Conservation (phyloP, 2,888 invertebrate genomes). For the Leptogaster cylindrica region DNA sequence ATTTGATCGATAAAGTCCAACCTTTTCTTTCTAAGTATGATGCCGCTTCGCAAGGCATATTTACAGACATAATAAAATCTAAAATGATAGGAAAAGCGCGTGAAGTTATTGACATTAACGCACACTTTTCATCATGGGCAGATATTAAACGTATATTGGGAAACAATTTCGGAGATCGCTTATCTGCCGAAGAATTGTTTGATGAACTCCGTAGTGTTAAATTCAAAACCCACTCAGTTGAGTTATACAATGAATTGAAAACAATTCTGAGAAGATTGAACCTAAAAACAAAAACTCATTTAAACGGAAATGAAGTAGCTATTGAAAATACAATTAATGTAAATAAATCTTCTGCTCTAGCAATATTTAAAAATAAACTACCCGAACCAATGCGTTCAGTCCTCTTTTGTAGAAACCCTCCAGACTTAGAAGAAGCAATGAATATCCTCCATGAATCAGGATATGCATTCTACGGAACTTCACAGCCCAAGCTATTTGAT, state of each 20-base stretch:
- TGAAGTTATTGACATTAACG: conserved; percentile 31
- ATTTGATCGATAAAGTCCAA: not conserved
- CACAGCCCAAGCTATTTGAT: too few relatives aligned
- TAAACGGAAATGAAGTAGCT: not conserved
- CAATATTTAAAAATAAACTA: conserved; percentile 22
- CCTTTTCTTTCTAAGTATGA: not conserved
- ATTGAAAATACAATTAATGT: not conserved
- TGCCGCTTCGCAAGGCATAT: not conserved
- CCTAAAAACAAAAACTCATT: not conserved
- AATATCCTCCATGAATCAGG: not conserved
- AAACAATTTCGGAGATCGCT: conserved; percentile 19
- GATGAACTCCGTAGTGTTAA: not conserved
- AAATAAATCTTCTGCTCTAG: conserved; percentile 11
- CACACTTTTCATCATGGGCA: not conserved
- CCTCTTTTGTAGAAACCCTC: conserved; percentile 9
- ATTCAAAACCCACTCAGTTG: not conserved
- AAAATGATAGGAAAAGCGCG: not conserved
- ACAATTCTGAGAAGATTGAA: not conserved
- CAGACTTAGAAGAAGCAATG: not conserved
- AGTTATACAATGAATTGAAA: conserved; percentile 27
- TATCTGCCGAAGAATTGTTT: not conserved
- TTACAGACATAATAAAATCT: not conserved
- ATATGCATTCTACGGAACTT: too few relatives aligned
- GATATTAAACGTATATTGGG: not conserved
- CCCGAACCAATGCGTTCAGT: conserved; percentile 21